A percentile compares a stretch with the other conserved stretches of the same genome.
Evolutionary conservation across 2,113 vertebrate species (phyloP).

Genomic region (Rissa tridactyla): DNA sequence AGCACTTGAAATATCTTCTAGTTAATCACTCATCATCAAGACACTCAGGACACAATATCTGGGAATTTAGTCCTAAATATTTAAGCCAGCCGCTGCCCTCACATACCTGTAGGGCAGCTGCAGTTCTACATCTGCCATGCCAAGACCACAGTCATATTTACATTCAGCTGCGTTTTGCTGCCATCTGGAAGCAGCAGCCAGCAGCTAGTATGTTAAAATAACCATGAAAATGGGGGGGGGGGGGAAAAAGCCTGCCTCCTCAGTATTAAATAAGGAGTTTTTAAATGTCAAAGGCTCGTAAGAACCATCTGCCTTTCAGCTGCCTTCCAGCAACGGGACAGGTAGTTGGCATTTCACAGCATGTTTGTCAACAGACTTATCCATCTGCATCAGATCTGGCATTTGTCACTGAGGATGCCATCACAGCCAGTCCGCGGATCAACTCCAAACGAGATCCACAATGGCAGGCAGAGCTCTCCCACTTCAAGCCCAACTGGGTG

Average conservation of each 20-base stretch:
- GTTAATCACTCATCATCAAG: neutral
- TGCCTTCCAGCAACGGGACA: neutral
- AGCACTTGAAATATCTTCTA: neutral
- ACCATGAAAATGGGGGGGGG: neutral
- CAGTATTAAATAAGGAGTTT: neutral
- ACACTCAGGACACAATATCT: neutral
- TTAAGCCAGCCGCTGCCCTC: neutral
- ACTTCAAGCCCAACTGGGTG: neutral
- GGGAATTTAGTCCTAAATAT: neutral
- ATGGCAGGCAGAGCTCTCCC: neutral
- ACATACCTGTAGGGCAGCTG: neutral
- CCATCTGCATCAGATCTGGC: neutral
- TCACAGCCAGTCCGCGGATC: neutral
- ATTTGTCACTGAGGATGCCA: neutral
- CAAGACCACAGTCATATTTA: neutral
- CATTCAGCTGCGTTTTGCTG: neutral
- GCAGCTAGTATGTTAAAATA: neutral
- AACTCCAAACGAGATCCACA: accelerated
- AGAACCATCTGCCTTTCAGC: neutral
- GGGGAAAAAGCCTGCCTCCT: neutral
- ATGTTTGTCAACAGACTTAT: neutral
- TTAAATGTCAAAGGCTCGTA: slow-evolving; percentile 14
- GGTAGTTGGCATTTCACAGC: neutral
- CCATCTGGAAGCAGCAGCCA: neutral
- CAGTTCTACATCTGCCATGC: neutral